Conservation (phyloP, 1,140 invertebrate genomes). For the Hylaeus anthracinus region DNA sequence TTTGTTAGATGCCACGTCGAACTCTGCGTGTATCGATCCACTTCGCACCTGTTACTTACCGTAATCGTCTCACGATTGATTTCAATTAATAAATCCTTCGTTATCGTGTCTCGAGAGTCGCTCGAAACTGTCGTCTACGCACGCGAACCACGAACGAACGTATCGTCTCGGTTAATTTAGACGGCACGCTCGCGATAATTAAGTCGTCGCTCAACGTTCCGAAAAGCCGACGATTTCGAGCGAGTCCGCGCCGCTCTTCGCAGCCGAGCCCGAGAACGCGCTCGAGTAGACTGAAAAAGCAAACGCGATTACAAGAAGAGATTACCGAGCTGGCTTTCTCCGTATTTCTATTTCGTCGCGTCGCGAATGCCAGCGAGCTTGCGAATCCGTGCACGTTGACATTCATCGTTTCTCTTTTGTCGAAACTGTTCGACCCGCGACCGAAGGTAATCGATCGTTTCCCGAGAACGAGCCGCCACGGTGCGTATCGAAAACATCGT, state of each 20-base stretch:
- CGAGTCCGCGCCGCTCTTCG: not conserved
- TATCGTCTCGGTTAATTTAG: constrained; percentile 25
- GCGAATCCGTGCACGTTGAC: not conserved
- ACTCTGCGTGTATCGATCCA: too few species aligned
- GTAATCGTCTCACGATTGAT: too few species aligned
- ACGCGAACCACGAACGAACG: not conserved
- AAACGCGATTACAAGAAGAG: constrained; percentile 20
- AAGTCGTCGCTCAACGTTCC: not conserved
- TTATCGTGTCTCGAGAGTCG: not conserved
- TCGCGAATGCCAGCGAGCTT: not conserved
- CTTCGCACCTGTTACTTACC: too few species aligned
- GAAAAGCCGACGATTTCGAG: constrained; percentile 6
- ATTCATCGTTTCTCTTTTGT: not conserved
- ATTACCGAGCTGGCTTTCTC: constrained; percentile 18
- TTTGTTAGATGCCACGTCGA: too few species aligned
- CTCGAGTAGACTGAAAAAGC: not conserved
- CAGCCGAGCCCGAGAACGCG: constrained; percentile 8
- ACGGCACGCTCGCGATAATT: constrained; percentile 18
- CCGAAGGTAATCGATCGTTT: too few species aligned
- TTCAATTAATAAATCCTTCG: not conserved
- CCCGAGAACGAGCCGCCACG: too few species aligned
- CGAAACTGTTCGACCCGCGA: not conserved
- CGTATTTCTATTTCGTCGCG: not conserved
- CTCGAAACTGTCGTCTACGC: not conserved
- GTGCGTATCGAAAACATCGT: too few species aligned